phyloP scores from a whole-genome alignment of 2,888 invertebrate species.

The Cryptophagus acutangulus region DNA sequence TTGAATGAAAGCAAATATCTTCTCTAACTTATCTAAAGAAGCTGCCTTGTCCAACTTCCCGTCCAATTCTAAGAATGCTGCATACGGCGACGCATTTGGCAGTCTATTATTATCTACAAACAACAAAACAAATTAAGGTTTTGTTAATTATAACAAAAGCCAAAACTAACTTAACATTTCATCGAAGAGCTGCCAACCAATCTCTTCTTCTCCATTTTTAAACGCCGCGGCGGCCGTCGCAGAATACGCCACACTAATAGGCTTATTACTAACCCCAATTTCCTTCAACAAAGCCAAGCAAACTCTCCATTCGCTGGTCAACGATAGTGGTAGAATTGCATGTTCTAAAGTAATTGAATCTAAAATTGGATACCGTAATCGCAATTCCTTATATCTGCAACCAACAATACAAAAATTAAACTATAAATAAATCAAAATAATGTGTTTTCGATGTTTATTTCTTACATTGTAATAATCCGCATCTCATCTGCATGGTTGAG shows the following conservation, averaged over 20 bases:
- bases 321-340: conserved; percentile 59
- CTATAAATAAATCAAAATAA: conserved; percentile 2
- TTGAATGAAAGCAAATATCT: too few relatives aligned
- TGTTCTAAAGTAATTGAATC: conserved; percentile 58
- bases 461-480: too few relatives aligned
- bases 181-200: conserved; percentile 59
- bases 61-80: too few relatives aligned
- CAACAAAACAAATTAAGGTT: too few relatives aligned
- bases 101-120: too few relatives aligned
- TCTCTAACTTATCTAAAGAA: too few relatives aligned
- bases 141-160: too few relatives aligned
- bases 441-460: too few relatives aligned
- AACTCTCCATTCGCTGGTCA: conserved; percentile 61
- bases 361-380: conserved; percentile 53
- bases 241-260: conserved; percentile 52
- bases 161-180: conserved; percentile 47
- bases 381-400: conserved; percentile 42
- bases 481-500: conserved; percentile 15
- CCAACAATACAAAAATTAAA: conserved; percentile 14
- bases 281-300: conserved; percentile 57
- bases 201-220: conserved; percentile 53
- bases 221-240: conserved; percentile 54
- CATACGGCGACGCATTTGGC: too few relatives aligned
- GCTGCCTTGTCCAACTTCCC: too few relatives aligned
- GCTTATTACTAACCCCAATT: conserved; percentile 50